Conservation (phyloP, 2,113 vertebrate genomes). For the Hyaena hyaena region DNA sequence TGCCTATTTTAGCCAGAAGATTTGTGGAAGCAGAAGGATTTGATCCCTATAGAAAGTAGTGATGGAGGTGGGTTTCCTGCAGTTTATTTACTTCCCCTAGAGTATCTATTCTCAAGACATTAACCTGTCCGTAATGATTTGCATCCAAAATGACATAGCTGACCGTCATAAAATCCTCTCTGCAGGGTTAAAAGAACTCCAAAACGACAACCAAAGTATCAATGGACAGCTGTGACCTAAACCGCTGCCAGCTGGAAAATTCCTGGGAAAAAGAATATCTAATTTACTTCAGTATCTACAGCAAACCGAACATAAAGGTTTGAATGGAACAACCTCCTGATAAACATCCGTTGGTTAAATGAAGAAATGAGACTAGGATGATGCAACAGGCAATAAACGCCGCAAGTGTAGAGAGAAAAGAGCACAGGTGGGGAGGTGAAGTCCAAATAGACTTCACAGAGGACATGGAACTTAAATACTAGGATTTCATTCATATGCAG, state of each 20-base stretch:
- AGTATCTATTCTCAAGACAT: not conserved
- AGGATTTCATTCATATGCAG: not conserved
- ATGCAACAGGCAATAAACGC: constrained; percentile 5
- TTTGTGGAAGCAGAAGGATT: not conserved
- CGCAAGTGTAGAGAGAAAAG: not conserved
- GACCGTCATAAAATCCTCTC: not conserved
- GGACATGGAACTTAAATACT: not conserved
- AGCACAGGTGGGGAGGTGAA: not conserved
- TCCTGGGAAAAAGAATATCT: not conserved
- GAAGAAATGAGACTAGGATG: not conserved
- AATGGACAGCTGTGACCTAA: not conserved
- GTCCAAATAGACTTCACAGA: not conserved
- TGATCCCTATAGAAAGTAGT: not conserved
- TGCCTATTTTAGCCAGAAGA: constrained; percentile 43
- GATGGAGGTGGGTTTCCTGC: not conserved
- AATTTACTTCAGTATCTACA: not conserved
- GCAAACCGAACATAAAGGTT: not conserved
- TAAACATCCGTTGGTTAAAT: not conserved
- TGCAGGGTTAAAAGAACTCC: not conserved
- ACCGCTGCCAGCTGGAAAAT: not conserved
- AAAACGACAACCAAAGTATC: not conserved
- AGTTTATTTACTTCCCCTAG: not conserved
- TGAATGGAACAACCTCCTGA: not conserved
- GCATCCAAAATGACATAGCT: not conserved
- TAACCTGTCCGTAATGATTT: not conserved